Evolutionary conservation across 2,113 vertebrate species (phyloP).

Genomic region (Corythornis madagascariensis): DNA sequence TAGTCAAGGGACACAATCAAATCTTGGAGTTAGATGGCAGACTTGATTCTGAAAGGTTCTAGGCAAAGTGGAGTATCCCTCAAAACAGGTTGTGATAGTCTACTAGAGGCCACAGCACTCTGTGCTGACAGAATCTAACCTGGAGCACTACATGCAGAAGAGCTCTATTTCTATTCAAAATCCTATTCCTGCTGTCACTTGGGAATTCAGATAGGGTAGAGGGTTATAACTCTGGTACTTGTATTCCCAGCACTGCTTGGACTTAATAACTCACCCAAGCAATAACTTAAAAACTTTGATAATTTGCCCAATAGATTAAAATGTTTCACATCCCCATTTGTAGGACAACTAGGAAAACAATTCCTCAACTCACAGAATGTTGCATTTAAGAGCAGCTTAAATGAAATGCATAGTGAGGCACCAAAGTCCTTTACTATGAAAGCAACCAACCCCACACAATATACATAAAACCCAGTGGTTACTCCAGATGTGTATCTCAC

Average conservation of each 20-base stretch:
- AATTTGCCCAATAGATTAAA: not conserved
- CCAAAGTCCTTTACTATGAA: not conserved
- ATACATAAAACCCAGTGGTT: not conserved
- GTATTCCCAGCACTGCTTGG: not conserved
- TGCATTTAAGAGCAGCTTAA: not conserved
- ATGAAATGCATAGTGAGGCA: not conserved
- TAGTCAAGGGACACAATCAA: not conserved
- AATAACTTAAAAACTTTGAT: not conserved
- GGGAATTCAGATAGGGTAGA: not conserved
- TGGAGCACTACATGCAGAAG: fast-evolving
- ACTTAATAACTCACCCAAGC: not conserved
- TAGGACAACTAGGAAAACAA: not conserved
- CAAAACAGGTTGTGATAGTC: fast-evolving
- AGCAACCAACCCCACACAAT: not conserved
- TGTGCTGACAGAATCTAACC: not conserved
- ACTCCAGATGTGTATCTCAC: not conserved
- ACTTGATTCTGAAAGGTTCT: not conserved
- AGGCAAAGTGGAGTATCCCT: not conserved
- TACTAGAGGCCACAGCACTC: not conserved
- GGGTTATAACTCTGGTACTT: not conserved
- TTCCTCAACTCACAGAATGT: not conserved
- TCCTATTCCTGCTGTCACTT: not conserved
- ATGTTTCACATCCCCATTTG: not conserved
- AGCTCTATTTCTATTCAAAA: not conserved
- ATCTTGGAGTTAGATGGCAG: not conserved